A percentile compares a stretch with the other conserved stretches of the same genome.
phyloP scores from a whole-genome alignment of 2,113 vertebrate genomes.

The Macaca mulatta region DNA sequence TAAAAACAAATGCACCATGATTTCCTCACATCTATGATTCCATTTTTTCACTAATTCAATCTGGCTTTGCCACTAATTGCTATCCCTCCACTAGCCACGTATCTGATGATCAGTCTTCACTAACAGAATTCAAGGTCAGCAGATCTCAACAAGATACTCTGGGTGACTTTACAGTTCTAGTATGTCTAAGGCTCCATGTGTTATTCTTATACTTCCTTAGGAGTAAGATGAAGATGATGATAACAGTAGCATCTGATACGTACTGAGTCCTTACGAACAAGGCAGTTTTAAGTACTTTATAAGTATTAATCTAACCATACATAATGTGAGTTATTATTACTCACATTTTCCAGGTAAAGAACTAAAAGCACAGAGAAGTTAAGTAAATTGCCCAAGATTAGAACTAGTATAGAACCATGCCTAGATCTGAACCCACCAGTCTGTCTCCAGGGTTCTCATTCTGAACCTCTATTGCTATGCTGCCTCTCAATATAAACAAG shows the following conservation, averaged over 20 bases:
- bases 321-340: not conserved
- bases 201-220: not conserved
- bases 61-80: not conserved
- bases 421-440: not conserved
- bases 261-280: not conserved
- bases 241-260: not conserved
- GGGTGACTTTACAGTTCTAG: not conserved
- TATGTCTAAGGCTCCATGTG: too few relatives aligned
- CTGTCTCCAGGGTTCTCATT: not conserved
- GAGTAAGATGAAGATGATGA: not conserved
- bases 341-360: not conserved
- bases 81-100: not conserved
- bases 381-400: not conserved
- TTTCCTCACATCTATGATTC: not conserved
- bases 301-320: not conserved
- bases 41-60: not conserved
- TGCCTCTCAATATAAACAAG: not conserved
- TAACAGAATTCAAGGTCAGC: not conserved
- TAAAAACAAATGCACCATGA: not conserved
- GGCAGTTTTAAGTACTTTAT: not conserved
- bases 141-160: not conserved
- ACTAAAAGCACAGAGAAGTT: not conserved
- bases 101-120: not conserved
- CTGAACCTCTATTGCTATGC: not conserved
- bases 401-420: not conserved